These are phyloP conservation scores for Drepana falcataria DNA, from an alignment of 2,888 invertebrate species.

Conservation along the genomic window DNA sequence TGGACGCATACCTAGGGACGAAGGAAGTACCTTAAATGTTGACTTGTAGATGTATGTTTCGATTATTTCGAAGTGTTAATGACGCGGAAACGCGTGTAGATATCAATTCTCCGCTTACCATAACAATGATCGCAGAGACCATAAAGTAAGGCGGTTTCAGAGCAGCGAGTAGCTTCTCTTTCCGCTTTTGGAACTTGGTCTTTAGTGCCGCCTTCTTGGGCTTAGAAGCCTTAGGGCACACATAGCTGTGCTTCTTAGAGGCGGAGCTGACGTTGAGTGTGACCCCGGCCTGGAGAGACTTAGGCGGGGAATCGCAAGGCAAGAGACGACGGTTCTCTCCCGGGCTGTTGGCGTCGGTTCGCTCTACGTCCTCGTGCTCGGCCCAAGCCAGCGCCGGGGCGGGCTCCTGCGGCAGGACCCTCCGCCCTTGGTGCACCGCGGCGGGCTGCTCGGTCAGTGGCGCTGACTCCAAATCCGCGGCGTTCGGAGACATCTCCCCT, in stretches of 20 bases:
- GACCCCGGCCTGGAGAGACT: constrained; percentile 50
- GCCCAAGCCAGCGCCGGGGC: constrained; percentile 52
- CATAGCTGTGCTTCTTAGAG: constrained; percentile 22
- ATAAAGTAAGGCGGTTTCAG: constrained; percentile 64
- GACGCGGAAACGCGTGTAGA: background rate
- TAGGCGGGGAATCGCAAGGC: constrained; percentile 24
- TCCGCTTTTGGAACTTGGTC: constrained; percentile 51
- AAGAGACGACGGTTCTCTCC: constrained; percentile 54
- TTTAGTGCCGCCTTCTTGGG: constrained; percentile 28
- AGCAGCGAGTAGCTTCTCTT: constrained; percentile 48
- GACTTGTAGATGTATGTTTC: too few species aligned
- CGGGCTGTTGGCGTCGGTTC: constrained; percentile 32
- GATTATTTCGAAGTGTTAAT: too few species aligned
- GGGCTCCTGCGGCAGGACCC: constrained; percentile 39
- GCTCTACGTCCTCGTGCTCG: constrained; percentile 42
- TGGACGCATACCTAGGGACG: constrained; percentile 43
- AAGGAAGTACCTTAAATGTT: background rate
- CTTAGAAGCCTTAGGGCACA: constrained; percentile 26
- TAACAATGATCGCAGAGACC: constrained; percentile 54
- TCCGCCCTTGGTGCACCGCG: constrained; percentile 35
- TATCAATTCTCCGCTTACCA: constrained; percentile 37
- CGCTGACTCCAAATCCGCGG: constrained; percentile 46
- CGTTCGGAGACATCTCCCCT: constrained; percentile 49
- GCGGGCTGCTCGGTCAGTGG: constrained; percentile 32
- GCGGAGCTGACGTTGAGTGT: constrained; percentile 42